Evolutionary conservation across 2,113 vertebrate genomes (phyloP), one percentile per base, ranked within the genome.

Genomic region (Microcebus jonahi): DNA sequence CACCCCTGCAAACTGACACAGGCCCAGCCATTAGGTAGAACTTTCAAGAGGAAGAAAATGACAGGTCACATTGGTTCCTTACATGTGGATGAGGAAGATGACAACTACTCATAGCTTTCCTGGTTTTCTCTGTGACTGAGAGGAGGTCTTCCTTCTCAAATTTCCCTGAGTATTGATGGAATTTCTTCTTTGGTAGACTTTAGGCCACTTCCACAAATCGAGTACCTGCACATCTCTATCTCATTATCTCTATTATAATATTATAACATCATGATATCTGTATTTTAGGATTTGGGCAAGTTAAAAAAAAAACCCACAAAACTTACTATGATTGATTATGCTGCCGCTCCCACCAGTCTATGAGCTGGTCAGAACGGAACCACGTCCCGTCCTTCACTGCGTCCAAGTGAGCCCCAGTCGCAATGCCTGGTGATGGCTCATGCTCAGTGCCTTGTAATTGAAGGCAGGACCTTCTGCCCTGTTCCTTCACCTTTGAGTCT

Each of bases 391-490:
- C 86, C 50, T 61, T 85, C 48, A 42, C 39, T 23, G 11, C 48
- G 48, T 80, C 70, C 91, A 57, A 84, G 55, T 88, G 81, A 84
- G 39, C n/a, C 15, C 18, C n/a, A 76, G 55, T 42, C n/a, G 48
- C 4, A 1, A 21, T 10, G 13, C 23, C 63, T 17, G 39, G 23
- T 10, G 1, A 3, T 34, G 6, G 0, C 1, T 50, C n/a, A 9
- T 75, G 67, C 57, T 50, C 48, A 68, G 3, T 3, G 53, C 29
- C n/a, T 61, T 76, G 36, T 48, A 18, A 75, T 0, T 71, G 65
- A 82, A 90, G 23, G 67, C 71, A 82, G 59, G 8, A 55, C n/a
- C 5, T 48, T 87, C 53, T 71, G 6, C 39, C 25, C 15, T 12
- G 17, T 67, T 39, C 13, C 17, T 27, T 84, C 57, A 36, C 39